Evolutionary conservation across 2,888 invertebrate species (phyloP), one percentile per base, ranked within the genome.

Genomic region (Acrobasis consociella): DNA sequence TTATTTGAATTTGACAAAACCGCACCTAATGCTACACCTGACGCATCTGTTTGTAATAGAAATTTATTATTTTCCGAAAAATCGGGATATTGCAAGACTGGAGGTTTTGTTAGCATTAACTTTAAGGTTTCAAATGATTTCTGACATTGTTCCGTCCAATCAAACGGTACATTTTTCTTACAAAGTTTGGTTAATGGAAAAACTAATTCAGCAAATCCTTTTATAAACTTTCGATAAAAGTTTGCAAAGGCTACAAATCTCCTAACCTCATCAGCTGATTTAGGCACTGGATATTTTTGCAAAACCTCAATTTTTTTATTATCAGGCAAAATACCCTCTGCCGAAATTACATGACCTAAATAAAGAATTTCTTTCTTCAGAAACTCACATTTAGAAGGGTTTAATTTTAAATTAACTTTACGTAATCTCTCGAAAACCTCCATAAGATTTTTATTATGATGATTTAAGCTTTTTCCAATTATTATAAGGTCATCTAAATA

Each of bases 401-500:
- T 59, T n/a, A 59, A 49, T n/a, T 59, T 59, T 59, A 59, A 49
- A 49, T 59, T 59, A 1, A 59, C 59, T 22, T 49, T 49, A 9
- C 51, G 50, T 38, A 51, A 38, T 50, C 60, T 50, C 9, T 31
- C 17, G n/a, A 60, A 51, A 39, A 60, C 50, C 5, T 37, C n/a
- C 38, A 51, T 50, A 15, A 60, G 37, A 60, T 60, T 60, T 51
- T 50, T 50, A 16, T 60, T 60, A 51, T 60, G 60, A 9, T 31
- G 15, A 9, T 2, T n/a, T 51, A 60, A 51, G 51, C 37, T 60
- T 15, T 50, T 31, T 5, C 60, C 60, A n/a, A 50, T 38, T 15
- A 60, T 16, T 5, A 50, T 8, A n/a, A 60, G 16, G n/a, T 60
- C 60, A 38, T 60, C 60, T 2, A 51, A 38, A 17, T 60, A 60